A percentile compares a stretch with the other conserved stretches of the same genome.
These are phyloP conservation scores for Clistopyga incitator DNA, from an alignment of 2,888 invertebrate species.

Conservation along the genomic window DNA sequence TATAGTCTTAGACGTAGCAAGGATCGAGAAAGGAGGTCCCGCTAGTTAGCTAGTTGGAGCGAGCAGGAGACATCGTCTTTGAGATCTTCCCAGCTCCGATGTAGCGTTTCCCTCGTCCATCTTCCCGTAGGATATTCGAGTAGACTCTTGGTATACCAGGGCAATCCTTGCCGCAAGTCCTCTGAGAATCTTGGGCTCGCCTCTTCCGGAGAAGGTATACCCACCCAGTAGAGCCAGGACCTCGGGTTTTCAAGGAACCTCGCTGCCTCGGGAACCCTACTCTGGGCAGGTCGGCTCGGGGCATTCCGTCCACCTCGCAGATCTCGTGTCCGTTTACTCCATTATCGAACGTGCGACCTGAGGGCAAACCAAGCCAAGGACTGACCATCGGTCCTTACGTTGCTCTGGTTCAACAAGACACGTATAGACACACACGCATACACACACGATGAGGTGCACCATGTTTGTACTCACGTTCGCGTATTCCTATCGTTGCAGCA, in stretches of 20 bases:
- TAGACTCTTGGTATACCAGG: constrained; percentile 52
- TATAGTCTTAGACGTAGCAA: constrained; percentile 64
- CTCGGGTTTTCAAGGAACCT: constrained; percentile 62
- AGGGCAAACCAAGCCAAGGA: constrained; percentile 56
- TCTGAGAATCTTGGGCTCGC: constrained; percentile 28
- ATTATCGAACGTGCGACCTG: constrained; percentile 69
- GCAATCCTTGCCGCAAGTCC: constrained; percentile 53
- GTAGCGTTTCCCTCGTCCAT: constrained; percentile 55
- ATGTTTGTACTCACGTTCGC: constrained; percentile 13
- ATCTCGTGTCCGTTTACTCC: constrained; percentile 73
- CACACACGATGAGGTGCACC: constrained; percentile 33
- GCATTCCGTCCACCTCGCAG: constrained; percentile 69
- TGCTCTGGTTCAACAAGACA: constrained; percentile 44
- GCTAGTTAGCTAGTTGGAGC: constrained; percentile 45
- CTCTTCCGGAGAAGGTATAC: constrained; percentile 36
- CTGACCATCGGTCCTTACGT: constrained; percentile 65
- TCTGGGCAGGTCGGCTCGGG: constrained; percentile 58
- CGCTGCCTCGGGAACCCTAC: constrained; percentile 53
- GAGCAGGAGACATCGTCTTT: constrained; percentile 40
- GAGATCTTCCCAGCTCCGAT: constrained; percentile 59
- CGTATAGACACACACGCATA: constrained; percentile 44
- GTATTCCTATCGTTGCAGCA: constrained; percentile 28
- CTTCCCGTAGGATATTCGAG: constrained; percentile 65
- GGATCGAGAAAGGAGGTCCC: constrained; percentile 49
- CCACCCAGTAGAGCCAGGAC: constrained; percentile 1